phyloP scores from a whole-genome alignment of 64 coral and sea anemone genomes.

The Catalaphyllia jardinei region DNA sequence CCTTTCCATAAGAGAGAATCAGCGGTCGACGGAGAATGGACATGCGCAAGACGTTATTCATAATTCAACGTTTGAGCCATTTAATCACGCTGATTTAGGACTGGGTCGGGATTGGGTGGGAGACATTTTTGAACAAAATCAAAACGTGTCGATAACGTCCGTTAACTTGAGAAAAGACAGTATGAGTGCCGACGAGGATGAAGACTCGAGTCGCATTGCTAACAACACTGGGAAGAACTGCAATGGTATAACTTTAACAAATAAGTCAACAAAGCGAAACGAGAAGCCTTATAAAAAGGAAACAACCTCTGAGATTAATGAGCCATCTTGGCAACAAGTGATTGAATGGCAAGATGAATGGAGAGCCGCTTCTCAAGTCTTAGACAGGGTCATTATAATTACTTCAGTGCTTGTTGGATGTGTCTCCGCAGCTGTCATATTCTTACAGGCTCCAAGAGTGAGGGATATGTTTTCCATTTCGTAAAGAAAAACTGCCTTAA shows the following conservation, averaged over 20 bases:
- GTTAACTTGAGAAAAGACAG: conserved; percentile 6
- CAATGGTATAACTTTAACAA: neutral
- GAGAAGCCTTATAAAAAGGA: neutral
- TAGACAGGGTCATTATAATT: conserved; percentile 73
- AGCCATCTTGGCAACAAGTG: conserved; percentile 7
- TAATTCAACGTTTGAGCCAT: conserved; percentile 14
- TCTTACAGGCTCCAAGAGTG: conserved; percentile 81
- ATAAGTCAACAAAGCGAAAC: neutral
- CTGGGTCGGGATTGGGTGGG: neutral
- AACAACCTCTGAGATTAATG: neutral
- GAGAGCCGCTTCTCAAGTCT: conserved; percentile 67
- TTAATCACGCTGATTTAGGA: conserved; percentile 3
- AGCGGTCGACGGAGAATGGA: neutral
- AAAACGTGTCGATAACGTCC: neutral
- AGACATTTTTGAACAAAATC: conserved; percentile 36
- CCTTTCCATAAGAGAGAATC: neutral
- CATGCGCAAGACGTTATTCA: conserved; percentile 15
- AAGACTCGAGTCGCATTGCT: neutral
- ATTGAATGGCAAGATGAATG: conserved; percentile 81
- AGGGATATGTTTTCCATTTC: conserved; percentile 23
- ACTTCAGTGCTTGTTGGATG: conserved; percentile 42
- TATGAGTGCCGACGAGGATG: neutral
- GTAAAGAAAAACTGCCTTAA: neutral
- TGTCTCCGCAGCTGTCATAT: conserved; percentile 56
- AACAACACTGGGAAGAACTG: neutral